phyloP scores from a whole-genome alignment of 2,113 vertebrate species.

The Neotoma lepida region DNA sequence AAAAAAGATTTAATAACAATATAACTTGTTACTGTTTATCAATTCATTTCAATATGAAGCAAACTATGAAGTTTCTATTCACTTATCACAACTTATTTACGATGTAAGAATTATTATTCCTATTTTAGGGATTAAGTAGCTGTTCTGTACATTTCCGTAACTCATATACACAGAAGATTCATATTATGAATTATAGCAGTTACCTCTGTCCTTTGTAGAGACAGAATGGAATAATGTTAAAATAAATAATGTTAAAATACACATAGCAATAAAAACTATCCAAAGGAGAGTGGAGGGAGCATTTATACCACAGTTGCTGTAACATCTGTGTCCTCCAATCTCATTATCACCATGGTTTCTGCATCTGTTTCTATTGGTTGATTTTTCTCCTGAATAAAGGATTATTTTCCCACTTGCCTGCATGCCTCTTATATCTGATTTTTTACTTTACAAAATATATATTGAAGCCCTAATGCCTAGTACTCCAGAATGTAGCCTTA shows the following conservation, averaged over 20 bases:
- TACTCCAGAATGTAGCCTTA: neutral
- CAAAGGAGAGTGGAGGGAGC: neutral
- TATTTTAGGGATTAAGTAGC: neutral
- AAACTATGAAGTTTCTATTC: slow-evolving; percentile 1
- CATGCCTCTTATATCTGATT: neutral
- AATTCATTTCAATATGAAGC: neutral
- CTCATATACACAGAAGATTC: neutral
- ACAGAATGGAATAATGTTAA: slow-evolving; percentile 16
- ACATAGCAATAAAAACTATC: neutral
- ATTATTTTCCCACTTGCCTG: neutral
- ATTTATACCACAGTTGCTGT: neutral
- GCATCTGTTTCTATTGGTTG: neutral
- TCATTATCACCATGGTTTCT: neutral
- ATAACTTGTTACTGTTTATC: slow-evolving; percentile 22
- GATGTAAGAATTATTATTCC: neutral
- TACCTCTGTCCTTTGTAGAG: neutral
- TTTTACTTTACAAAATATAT: neutral
- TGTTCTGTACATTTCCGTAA: neutral
- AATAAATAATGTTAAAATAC: neutral
- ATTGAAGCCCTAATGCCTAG: neutral
- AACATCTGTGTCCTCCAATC: neutral
- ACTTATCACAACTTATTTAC: slow-evolving; percentile 3
- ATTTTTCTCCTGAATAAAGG: neutral
- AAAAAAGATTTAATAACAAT: slow-evolving; percentile 43
- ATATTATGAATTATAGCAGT: neutral